A percentile compares a stretch with the other conserved stretches of the same genome.
Conservation (phyloP, 2,797 vertebrate genomes). For the Amazonetta brasiliensis region DNA sequence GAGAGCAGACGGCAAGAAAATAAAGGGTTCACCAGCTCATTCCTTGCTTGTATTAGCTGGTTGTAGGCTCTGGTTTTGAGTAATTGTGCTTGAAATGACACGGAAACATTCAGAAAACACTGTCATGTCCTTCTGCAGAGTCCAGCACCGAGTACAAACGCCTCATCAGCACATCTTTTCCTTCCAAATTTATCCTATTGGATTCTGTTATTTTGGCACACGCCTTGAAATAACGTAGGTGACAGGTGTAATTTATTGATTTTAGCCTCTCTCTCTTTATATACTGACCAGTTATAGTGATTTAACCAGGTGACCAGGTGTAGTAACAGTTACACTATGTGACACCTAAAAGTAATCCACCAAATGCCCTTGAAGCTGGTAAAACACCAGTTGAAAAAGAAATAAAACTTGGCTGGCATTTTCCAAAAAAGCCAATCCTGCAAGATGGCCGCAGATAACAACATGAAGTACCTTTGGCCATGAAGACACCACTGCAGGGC, state of each 20-base stretch:
- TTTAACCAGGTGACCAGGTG: not conserved
- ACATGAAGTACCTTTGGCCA: no score
- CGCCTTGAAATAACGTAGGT: not conserved
- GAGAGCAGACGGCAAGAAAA: constrained; percentile 41
- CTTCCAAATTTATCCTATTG: constrained; percentile 8
- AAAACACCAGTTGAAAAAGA: not conserved
- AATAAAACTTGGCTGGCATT: not conserved
- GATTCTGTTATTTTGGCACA: not conserved
- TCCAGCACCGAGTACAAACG: not conserved
- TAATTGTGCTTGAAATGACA: not conserved
- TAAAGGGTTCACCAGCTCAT: constrained; percentile 19
- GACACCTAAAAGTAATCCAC: not conserved
- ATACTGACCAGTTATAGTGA: fast-evolving
- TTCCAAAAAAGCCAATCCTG: not conserved
- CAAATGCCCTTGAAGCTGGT: not conserved
- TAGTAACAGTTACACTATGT: not conserved
- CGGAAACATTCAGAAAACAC: not conserved
- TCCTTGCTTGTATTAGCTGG: constrained; percentile 41
- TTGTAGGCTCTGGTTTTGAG: constrained; percentile 24
- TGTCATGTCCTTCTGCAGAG: not conserved
- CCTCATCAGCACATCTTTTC: not conserved
- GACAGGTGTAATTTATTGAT: not conserved
- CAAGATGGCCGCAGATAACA: no score
- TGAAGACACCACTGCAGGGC: not conserved
- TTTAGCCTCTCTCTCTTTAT: not conserved